Evolutionary conservation across 1,140 invertebrate genomes (phyloP).

Genomic region (Micrasema longulum): DNA sequence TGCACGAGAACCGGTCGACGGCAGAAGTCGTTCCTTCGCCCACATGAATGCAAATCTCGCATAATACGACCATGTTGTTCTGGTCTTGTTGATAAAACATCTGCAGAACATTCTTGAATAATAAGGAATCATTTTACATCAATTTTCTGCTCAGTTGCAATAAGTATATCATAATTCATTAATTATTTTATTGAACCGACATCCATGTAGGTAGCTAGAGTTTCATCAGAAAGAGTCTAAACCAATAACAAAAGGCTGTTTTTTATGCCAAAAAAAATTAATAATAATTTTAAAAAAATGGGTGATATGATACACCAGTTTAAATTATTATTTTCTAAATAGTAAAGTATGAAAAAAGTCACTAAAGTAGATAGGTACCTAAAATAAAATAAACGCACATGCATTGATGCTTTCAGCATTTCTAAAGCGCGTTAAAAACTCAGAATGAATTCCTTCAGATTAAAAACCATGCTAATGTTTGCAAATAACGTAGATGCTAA

Average conservation of each 20-base stretch:
- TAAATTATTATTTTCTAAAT: background rate
- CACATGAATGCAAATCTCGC: constrained; percentile 30
- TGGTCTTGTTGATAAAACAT: background rate
- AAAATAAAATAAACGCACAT: too few relatives aligned
- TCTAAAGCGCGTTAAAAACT: too few relatives aligned
- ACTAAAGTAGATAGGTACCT: too few relatives aligned
- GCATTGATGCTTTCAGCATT: too few relatives aligned
- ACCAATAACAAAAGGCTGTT: background rate
- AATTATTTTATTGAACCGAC: background rate
- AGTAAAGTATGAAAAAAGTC: too few relatives aligned
- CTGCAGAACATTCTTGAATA: constrained; percentile 25
- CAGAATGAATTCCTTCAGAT: background rate
- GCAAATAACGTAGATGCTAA: constrained; percentile 8
- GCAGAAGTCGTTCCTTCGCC: background rate
- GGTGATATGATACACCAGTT: background rate
- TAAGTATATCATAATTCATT: too few relatives aligned
- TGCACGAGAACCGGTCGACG: constrained; percentile 1
- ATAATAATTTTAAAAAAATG: background rate
- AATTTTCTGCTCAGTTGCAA: background rate
- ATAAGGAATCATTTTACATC: background rate
- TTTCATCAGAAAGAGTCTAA: background rate
- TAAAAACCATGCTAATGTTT: constrained; percentile 8
- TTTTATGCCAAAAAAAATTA: background rate
- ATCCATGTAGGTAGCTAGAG: too few relatives aligned
- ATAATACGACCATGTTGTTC: background rate